Evolutionary conservation across 2,888 invertebrate species (phyloP).

Genomic region (Stictocephala bisonia): DNA sequence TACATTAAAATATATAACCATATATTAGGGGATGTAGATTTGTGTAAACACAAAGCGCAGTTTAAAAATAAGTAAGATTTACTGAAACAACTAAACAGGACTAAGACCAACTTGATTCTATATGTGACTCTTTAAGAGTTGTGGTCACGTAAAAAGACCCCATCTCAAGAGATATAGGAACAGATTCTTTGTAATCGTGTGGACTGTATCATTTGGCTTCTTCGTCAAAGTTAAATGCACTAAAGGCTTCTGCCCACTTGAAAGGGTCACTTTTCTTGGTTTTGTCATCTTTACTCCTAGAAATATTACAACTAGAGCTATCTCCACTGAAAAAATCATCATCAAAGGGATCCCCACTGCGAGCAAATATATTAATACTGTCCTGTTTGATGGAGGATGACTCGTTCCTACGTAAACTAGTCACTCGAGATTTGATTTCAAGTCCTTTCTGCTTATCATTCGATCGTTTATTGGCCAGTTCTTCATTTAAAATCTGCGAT

Average conservation of each 20-base stretch:
- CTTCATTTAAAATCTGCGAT: conserved; percentile 29
- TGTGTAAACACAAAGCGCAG: no score
- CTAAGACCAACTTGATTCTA: conserved; percentile 45
- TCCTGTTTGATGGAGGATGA: conserved; percentile 75
- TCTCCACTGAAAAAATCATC: conserved; percentile 79
- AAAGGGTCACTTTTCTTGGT: conserved; percentile 57
- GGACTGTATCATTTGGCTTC: conserved; percentile 54
- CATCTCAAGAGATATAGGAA: conserved; percentile 38
- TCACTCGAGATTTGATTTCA: conserved; percentile 48
- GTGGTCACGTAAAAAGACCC: conserved; percentile 42
- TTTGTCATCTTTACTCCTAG: conserved; percentile 45
- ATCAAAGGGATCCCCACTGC: conserved; percentile 89
- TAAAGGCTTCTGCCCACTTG: conserved; percentile 67
- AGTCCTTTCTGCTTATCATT: conserved; percentile 45
- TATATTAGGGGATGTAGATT: no score
- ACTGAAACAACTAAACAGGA: conserved; percentile 10
- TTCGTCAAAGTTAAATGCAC: conserved; percentile 64
- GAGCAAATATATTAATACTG: conserved; percentile 89
- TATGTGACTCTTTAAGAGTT: conserved; percentile 44
- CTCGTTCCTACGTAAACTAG: conserved; percentile 54
- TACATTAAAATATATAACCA: neutral
- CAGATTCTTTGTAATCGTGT: conserved; percentile 18
- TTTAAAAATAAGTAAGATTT: no score
- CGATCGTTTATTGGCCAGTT: conserved; percentile 26
- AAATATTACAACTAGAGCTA: conserved; percentile 46